phyloP scores from a whole-genome alignment of 2,113 vertebrate genomes.

The Pseudopodoces humilis region DNA sequence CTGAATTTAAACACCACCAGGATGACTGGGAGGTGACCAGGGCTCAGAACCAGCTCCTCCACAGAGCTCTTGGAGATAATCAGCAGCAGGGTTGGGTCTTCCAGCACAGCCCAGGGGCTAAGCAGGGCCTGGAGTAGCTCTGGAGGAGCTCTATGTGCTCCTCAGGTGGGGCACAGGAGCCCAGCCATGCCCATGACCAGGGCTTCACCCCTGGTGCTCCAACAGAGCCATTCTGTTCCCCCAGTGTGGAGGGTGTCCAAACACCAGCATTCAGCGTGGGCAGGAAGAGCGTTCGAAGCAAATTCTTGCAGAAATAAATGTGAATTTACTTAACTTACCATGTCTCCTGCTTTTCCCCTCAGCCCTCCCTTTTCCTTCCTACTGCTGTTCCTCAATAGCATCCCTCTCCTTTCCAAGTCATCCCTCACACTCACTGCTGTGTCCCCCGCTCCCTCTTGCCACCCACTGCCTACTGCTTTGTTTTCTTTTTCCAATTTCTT shows the following conservation, averaged over 20 bases:
- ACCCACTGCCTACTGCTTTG: constrained; percentile 56
- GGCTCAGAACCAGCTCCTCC: not conserved
- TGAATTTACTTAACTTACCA: constrained; percentile 74
- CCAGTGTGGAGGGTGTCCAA: constrained; percentile 40
- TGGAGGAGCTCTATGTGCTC: not conserved
- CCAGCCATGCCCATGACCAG: constrained; percentile 38
- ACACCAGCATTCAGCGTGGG: constrained; percentile 42
- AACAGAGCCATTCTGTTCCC: constrained; percentile 62
- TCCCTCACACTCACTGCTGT: constrained; percentile 49
- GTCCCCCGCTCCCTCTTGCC: constrained; percentile 27
- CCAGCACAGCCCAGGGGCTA: not conserved
- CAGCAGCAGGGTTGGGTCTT: not conserved
- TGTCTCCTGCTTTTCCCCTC: constrained; percentile 67
- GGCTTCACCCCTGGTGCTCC: constrained; percentile 36
- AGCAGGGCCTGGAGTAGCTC: not conserved
- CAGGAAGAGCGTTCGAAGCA: constrained; percentile 67
- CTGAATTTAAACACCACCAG: not conserved
- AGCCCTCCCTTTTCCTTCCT: constrained; percentile 47
- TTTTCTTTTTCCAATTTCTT: constrained; percentile 56
- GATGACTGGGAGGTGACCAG: not conserved
- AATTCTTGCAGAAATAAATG: constrained; percentile 70
- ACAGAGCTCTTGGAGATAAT: not conserved
- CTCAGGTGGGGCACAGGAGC: constrained; percentile 17
- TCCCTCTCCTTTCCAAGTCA: constrained; percentile 66
- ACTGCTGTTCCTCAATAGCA: constrained; percentile 58